Base-by-base conservation (phyloP, 2,113 vertebrate genomes). In the Stigmatopora argus region DNA sequence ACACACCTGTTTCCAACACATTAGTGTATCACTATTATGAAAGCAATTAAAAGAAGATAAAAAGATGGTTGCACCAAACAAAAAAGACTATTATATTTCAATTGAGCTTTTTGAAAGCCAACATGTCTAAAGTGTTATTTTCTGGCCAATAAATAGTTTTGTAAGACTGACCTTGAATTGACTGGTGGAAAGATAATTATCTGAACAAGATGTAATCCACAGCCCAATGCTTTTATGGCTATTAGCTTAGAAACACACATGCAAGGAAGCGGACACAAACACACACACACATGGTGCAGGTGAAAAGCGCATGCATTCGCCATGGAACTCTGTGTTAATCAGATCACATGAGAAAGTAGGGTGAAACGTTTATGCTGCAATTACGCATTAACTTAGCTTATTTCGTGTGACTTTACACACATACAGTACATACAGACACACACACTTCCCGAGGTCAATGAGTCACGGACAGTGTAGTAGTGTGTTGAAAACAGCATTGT, bases 301-400 rank as follows among this genome's bases (percentile, higher is more conserved):
- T 78, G 64, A 67, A 74, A 47, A n/a, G 72, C 52, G 48, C 71
- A 75, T 80, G 78, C 57, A 7, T 72, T 79, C 63, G 64, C 47
- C 7, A 8, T 72, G 70, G 80, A 80, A 79, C 73, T 70, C 67
- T 62, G 75, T 69, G 74, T 80, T 49, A 81, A 72, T 71, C 72
- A 53, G 48, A 83, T 87, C 81, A 83, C 80, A 85, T 84, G 81
- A 80, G 77, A 78, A 79, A 76, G 60, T 47, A 69, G 78, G 78
- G 79, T 87, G 80, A 85, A 85, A 84, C 81, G 85, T 87, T 83
- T 83, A 87, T 17, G 5, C 70, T 72, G 78, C 53, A 66, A 75
- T 81, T 77, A 82, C 75, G 35, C 71, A 72, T 72, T 7, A 67
- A 59, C 64, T 68, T 73, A 76, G 66, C 74, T 62, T 72, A 67